Evolutionary conservation across 2,888 invertebrate genomes (phyloP).

Genomic region (Nephrotoma appendiculata): DNA sequence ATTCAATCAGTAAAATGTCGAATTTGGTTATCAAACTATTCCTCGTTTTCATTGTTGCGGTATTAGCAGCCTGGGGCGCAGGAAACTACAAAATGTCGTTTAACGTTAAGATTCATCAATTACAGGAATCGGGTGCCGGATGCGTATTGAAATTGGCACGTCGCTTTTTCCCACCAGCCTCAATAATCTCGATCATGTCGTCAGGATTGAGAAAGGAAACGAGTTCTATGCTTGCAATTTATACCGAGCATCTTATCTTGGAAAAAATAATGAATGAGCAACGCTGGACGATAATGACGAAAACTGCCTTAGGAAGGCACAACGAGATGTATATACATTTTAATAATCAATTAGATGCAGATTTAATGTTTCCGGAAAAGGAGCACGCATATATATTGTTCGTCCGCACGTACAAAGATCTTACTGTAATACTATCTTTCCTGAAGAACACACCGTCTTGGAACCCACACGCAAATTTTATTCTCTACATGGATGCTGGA

Average conservation of each 20-base stretch:
- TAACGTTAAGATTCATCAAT: background rate
- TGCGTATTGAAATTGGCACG: background rate
- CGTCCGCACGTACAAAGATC: too few relatives aligned
- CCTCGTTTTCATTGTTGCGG: background rate
- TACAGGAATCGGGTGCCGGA: background rate
- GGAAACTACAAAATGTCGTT: background rate
- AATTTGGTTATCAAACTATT: background rate
- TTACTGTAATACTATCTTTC: too few relatives aligned
- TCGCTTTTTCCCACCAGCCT: background rate
- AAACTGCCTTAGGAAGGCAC: background rate
- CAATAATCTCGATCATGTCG: background rate
- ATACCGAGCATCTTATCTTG: slow-evolving; percentile 5
- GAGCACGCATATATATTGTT: too few relatives aligned
- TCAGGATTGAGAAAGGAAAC: background rate
- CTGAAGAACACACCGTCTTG: too few relatives aligned
- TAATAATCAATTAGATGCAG: too few relatives aligned
- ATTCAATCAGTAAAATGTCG: background rate
- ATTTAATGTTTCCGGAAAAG: too few relatives aligned
- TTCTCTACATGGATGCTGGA: too few relatives aligned
- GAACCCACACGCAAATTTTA: too few relatives aligned
- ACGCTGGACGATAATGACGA: slow-evolving; percentile 4
- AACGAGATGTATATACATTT: too few relatives aligned
- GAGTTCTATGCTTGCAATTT: background rate
- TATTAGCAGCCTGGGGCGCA: background rate
- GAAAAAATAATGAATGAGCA: background rate